Percentiles rank a stretch among this genome's conserved stretches.
Evolutionary conservation across 2,113 vertebrate genomes (phyloP).

Genomic region (Phyllopteryx taeniolatus): DNA sequence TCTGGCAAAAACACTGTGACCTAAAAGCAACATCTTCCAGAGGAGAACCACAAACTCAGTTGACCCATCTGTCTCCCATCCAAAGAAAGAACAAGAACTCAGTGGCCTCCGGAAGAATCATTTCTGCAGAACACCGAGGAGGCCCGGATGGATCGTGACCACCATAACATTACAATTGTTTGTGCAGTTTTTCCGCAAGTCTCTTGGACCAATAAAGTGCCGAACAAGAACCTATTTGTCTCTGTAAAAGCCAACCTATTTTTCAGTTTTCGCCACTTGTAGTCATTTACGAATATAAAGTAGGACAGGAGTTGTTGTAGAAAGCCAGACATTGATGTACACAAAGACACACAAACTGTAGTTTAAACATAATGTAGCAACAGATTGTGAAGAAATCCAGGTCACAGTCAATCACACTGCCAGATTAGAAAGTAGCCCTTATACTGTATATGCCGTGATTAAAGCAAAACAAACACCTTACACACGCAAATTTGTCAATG

Average conservation of each 20-base stretch:
- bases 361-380: constrained; percentile 38
- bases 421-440: constrained; percentile 25
- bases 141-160: constrained; percentile 50
- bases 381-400: constrained; percentile 46
- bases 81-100: constrained; percentile 56
- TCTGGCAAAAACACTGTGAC: constrained; percentile 38
- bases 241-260: constrained; percentile 31
- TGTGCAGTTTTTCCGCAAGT: constrained; percentile 54
- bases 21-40: constrained; percentile 58
- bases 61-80: constrained; percentile 53
- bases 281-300: constrained; percentile 58
- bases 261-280: constrained; percentile 46
- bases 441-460: constrained; percentile 12
- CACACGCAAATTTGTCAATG: neutral
- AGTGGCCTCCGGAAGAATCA: constrained; percentile 48
- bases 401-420: constrained; percentile 41
- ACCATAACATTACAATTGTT: constrained; percentile 60
- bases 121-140: constrained; percentile 58
- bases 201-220: constrained; percentile 64
- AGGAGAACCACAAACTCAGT: constrained; percentile 64
- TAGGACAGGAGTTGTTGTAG: constrained; percentile 10
- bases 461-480: constrained; percentile 24
- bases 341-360: neutral
- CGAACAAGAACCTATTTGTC: constrained; percentile 50
- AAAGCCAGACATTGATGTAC: neutral